phyloP scores from a whole-genome alignment of 2,888 invertebrate genomes.

The Sarcophaga variegata region DNA sequence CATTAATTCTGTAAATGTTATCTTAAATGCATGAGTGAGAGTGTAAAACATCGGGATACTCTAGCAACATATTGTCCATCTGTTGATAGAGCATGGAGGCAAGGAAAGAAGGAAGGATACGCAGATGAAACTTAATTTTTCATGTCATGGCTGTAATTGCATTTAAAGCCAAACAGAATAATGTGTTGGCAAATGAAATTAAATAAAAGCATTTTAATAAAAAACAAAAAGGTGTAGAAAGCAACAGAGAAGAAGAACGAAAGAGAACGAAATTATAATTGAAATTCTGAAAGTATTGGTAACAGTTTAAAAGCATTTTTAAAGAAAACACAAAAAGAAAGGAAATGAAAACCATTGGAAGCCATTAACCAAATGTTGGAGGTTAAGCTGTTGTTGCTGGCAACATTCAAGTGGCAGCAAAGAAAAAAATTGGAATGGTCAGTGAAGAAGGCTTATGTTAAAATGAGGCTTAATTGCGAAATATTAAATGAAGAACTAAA shows the following conservation, averaged over 20 bases:
- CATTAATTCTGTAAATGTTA: background rate
- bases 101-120: background rate
- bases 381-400: too few relatives aligned
- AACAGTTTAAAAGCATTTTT: background rate
- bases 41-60: background rate
- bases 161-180: slow-evolving; percentile 33
- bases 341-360: too few relatives aligned
- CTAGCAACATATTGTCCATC: background rate
- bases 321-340: background rate
- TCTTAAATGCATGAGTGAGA: background rate
- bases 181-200: background rate
- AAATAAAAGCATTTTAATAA: background rate
- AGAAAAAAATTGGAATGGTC: too few relatives aligned
- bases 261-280: background rate
- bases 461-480: too few relatives aligned
- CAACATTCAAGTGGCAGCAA: too few relatives aligned
- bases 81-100: background rate
- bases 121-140: background rate
- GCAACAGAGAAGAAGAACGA: background rate
- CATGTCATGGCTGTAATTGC: slow-evolving; percentile 44
- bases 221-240: too few relatives aligned
- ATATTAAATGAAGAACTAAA: too few relatives aligned
- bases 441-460: too few relatives aligned
- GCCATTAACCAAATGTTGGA: too few relatives aligned
- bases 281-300: background rate